Conservation (phyloP, 92 coral and sea anemone species). For the Parazoanthus swiftii region DNA sequence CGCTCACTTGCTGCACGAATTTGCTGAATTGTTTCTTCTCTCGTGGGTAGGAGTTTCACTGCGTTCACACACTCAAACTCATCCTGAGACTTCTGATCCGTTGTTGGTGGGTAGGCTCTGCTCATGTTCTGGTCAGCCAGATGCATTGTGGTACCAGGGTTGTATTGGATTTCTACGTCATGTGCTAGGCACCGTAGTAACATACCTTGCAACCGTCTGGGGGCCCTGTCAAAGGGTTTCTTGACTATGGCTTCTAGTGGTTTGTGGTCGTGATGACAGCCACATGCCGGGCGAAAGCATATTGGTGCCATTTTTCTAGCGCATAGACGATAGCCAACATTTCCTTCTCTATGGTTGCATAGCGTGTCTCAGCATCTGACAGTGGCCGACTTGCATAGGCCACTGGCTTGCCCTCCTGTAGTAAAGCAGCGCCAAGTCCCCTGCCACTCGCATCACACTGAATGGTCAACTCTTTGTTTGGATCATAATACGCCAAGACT, state of each 20-base stretch:
- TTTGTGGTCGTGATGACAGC: conserved; percentile 37
- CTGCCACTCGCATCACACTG: conserved; percentile 58
- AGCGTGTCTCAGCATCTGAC: conserved; percentile 42
- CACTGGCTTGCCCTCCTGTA: conserved; percentile 45
- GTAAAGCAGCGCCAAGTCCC: conserved; percentile 38
- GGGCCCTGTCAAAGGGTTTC: conserved; percentile 40
- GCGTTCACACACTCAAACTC: conserved; percentile 40
- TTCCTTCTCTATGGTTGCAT: conserved; percentile 32
- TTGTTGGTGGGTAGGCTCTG: not conserved
- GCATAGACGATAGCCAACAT: conserved; percentile 20
- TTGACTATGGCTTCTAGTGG: conserved; percentile 34
- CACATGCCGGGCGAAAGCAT: conserved; percentile 14
- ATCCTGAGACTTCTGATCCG: not conserved
- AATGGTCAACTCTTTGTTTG: conserved; percentile 45
- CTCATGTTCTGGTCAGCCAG: conserved; percentile 50
- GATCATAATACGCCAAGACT: conserved; percentile 48
- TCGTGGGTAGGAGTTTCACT: conserved; percentile 29
- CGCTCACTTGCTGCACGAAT: conserved; percentile 24
- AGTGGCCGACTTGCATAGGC: conserved; percentile 48
- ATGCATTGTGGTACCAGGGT: conserved; percentile 9
- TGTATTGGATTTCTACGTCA: conserved; percentile 3
- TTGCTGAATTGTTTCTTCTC: conserved; percentile 35
- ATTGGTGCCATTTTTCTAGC: conserved; percentile 46
- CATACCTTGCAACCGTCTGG: conserved; percentile 42
- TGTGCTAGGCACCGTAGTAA: conserved; percentile 25